phyloP scores from a whole-genome alignment of 2,113 vertebrate genomes.

The Phyllopteryx taeniolatus region DNA sequence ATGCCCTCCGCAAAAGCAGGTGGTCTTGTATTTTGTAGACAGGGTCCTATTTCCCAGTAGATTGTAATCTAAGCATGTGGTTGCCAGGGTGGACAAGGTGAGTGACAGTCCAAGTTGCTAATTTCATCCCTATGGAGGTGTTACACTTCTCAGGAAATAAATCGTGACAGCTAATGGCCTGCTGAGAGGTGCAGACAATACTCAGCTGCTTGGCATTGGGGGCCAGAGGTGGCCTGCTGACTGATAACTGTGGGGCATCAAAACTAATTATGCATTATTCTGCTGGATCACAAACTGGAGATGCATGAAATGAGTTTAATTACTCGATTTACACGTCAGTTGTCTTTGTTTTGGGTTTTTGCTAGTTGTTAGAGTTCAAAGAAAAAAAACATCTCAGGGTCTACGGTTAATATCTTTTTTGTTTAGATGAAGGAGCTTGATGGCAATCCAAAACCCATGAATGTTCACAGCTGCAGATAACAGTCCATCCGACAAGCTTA shows the following conservation, averaged over 20 bases:
- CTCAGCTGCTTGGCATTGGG: slow-evolving; percentile 1
- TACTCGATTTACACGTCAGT: slow-evolving; percentile 53
- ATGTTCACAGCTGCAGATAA: not conserved
- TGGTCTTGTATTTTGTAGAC: slow-evolving; percentile 15
- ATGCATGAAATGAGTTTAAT: slow-evolving; percentile 74
- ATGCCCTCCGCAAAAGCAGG: slow-evolving; percentile 15
- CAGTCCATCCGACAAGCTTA: not conserved
- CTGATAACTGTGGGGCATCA: slow-evolving; percentile 57
- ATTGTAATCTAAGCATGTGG: slow-evolving; percentile 26
- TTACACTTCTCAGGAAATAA: slow-evolving; percentile 6
- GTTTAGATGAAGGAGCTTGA: not conserved
- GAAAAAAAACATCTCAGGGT: slow-evolving; percentile 15
- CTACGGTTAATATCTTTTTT: slow-evolving; percentile 18
- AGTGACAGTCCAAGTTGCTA: slow-evolving; percentile 17
- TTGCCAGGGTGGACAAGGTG: slow-evolving; percentile 26
- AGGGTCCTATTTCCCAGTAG: slow-evolving; percentile 20
- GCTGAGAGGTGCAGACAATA: slow-evolving; percentile 14
- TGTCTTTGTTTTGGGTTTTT: slow-evolving; percentile 57
- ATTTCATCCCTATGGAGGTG: not conserved
- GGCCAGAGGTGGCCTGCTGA: slow-evolving; percentile 51
- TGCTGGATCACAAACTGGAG: slow-evolving; percentile 61
- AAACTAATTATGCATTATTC: slow-evolving; percentile 70
- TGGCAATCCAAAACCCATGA: not conserved
- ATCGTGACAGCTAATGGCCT: slow-evolving; percentile 27
- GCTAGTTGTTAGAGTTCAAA: slow-evolving; percentile 22